Conservation (phyloP, 2,113 vertebrate genomes). For the Mustela lutreola region DNA sequence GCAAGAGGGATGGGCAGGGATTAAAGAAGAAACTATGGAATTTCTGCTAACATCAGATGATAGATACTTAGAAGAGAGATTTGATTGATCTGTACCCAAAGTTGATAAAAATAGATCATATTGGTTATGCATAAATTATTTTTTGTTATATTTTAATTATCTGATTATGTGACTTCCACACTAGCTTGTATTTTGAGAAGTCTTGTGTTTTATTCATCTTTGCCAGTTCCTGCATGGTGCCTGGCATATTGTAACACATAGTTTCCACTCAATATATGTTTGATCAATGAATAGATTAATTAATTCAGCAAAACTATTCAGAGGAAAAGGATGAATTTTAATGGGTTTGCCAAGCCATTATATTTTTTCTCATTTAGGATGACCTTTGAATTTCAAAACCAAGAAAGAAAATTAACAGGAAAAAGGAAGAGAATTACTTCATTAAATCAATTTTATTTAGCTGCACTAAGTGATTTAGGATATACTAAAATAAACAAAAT, state of each 20-base stretch:
- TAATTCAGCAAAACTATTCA: slow-evolving; percentile 55
- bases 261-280: slow-evolving; percentile 15
- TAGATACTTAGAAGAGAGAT: neutral
- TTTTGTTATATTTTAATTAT: slow-evolving; percentile 7
- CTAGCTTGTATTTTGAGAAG: slow-evolving; percentile 35
- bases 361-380: slow-evolving; percentile 18
- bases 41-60: neutral
- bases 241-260: slow-evolving; percentile 1
- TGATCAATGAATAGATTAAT: slow-evolving; percentile 47
- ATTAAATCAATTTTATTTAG: slow-evolving; percentile 43
- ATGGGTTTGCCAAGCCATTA: neutral
- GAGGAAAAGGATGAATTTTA: slow-evolving; percentile 38
- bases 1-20: neutral
- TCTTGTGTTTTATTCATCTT: slow-evolving; percentile 4
- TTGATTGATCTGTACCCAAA: slow-evolving; percentile 19
- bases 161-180: neutral
- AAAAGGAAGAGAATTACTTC: slow-evolving; percentile 45
- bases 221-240: neutral
- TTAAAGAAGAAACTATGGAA: neutral
- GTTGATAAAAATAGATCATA: neutral
- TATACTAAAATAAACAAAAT: slow-evolving; percentile 48
- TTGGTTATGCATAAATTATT: neutral
- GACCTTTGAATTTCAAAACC: slow-evolving; percentile 67
- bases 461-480: slow-evolving; percentile 47
- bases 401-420: slow-evolving; percentile 47